Conservation (phyloP, 2,888 invertebrate species). For the Dromius quadrimaculatus region DNA sequence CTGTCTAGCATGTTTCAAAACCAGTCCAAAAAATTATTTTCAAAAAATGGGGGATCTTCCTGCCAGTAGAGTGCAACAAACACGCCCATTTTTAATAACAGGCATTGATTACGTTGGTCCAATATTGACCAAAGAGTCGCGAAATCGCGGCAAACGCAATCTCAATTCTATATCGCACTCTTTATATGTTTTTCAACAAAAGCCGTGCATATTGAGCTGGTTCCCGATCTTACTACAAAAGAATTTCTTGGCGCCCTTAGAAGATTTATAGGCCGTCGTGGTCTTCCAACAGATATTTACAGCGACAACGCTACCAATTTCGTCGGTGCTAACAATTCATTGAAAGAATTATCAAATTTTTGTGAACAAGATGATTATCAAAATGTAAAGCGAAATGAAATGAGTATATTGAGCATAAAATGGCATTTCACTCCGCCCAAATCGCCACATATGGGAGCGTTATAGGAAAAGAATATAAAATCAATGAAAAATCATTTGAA, state of each 20-base stretch:
- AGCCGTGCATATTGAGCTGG: too few species aligned
- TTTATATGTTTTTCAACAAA: too few species aligned
- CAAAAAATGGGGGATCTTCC: conserved; percentile 7
- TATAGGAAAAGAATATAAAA: background rate
- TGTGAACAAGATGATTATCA: background rate
- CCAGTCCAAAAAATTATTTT: background rate
- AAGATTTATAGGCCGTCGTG: background rate
- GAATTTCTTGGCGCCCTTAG: background rate
- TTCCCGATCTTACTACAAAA: too few species aligned
- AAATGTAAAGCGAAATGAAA: background rate
- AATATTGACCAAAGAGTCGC: background rate
- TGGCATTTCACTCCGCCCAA: background rate
- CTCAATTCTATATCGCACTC: too few species aligned
- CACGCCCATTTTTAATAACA: conserved; percentile 2
- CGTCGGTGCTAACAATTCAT: background rate
- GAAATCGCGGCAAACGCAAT: background rate
- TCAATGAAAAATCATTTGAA: background rate
- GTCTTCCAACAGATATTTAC: background rate
- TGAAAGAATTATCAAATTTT: background rate
- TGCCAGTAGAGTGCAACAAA: conserved; percentile 1
- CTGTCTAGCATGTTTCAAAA: background rate
- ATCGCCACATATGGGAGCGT: background rate
- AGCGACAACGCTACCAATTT: background rate
- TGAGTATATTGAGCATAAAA: background rate
- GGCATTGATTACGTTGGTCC: conserved; percentile 39